Base-by-base conservation (phyloP, 2,113 vertebrate species). In the Dicrurus megarhynchus region DNA sequence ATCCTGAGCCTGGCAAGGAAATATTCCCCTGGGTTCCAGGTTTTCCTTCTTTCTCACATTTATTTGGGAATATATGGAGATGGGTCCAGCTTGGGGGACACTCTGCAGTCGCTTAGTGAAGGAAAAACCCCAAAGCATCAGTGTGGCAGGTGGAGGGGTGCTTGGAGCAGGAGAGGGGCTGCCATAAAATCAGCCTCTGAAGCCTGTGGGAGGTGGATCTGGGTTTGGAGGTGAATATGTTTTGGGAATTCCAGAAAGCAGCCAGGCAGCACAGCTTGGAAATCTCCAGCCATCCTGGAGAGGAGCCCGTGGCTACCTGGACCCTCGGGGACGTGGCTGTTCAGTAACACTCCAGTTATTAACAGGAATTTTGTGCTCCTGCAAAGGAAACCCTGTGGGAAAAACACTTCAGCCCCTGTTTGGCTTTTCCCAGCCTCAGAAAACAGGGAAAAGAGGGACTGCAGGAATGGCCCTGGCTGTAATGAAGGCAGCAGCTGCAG, bases 351-450 rank as follows among this genome's bases (percentile, higher is more conserved):
- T 84, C 17, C 79, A 37, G 69, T 92, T 91, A 68, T 37, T 33
- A 70, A 41, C 84, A 78, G 93, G 92, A 88, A 83, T 78, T 79
- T n/a, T 60, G 73, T 74, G 71, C 75, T 94, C 79, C 89, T 85
- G 78, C 5, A 22, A 35, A 81, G 89, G 65, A 65, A 95, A 70
- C 46, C 37, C 91, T n/a, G 26, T 74, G 93, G 94, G 88, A 83
- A 69, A 56, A 61, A 91, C 83, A 53, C 80, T 85, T 67, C 86
- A 92, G 92, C 49, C 57, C 68, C 77, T 15, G 4, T 4, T 49
- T 73, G 95, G 64, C 57, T 96, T 82, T 52, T 71, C 28, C 39
- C 80, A 85, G 77, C 57, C 44, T 78, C 57, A 27, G 84, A 39
- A 81, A 69, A 46, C 32, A 15, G 9, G 21, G 8, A 22, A 44